Percentiles rank a stretch among this genome's conserved stretches.
phyloP scores from a whole-genome alignment of 1,140 invertebrate species.

The Cryptotermes secundus region DNA sequence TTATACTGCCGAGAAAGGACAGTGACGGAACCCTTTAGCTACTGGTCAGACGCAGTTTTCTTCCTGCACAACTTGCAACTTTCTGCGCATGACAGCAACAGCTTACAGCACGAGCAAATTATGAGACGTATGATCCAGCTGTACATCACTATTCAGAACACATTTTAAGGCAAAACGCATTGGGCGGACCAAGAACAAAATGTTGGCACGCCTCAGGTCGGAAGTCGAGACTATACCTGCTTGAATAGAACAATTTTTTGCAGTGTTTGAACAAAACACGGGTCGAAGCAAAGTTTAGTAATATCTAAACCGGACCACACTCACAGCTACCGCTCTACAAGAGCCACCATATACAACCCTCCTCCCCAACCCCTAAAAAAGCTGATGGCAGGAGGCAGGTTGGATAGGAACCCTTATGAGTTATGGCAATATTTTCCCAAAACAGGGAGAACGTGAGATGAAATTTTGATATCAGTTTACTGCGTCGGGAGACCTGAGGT shows the following conservation, averaged over 20 bases:
- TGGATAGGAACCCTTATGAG: slow-evolving; percentile 4
- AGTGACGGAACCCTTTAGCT: too few relatives aligned
- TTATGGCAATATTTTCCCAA: slow-evolving; percentile 19
- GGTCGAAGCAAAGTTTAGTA: background rate
- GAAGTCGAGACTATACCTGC: background rate
- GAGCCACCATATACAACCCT: background rate
- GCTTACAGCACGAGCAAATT: too few relatives aligned
- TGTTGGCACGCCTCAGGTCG: background rate
- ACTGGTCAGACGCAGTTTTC: too few relatives aligned
- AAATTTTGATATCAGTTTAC: slow-evolving; percentile 15
- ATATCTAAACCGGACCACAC: background rate
- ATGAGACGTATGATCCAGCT: too few relatives aligned
- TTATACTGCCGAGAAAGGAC: too few relatives aligned
- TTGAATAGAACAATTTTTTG: slow-evolving; percentile 10
- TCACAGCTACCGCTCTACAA: background rate
- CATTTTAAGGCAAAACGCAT: too few relatives aligned
- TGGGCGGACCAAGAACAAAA: too few relatives aligned
- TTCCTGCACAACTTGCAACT: too few relatives aligned
- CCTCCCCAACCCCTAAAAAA: background rate
- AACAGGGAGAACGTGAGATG: slow-evolving; percentile 2
- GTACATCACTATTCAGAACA: too few relatives aligned
- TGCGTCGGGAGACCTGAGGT: background rate
- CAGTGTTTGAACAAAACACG: background rate
- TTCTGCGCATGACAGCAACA: too few relatives aligned
- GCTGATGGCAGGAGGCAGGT: background rate